Evolutionary conservation across 2,113 vertebrate species (phyloP).

Genomic region (Misgurnus anguillicaudatus): DNA sequence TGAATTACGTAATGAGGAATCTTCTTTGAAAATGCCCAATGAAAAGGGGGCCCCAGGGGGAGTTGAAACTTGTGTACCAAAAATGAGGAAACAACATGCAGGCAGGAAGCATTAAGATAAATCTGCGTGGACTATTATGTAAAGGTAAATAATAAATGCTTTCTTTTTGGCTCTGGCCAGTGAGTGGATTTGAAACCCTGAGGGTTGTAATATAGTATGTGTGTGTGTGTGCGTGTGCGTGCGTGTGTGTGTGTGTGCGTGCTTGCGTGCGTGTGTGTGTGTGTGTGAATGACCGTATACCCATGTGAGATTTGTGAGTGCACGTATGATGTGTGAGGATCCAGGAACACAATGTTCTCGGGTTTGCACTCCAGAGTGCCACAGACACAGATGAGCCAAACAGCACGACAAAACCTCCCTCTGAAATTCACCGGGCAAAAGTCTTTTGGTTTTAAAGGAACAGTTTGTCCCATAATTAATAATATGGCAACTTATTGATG

Average conservation of each 20-base stretch:
- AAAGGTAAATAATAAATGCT: slow-evolving; percentile 37
- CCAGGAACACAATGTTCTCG: slow-evolving; percentile 42
- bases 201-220: slow-evolving; percentile 35
- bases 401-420: slow-evolving; percentile 5
- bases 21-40: slow-evolving; percentile 36
- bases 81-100: neutral
- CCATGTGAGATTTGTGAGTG: slow-evolving; percentile 5
- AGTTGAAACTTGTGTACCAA: slow-evolving; percentile 13
- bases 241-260: neutral
- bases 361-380: slow-evolving; percentile 20
- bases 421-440: slow-evolving; percentile 9
- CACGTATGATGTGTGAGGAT: slow-evolving; percentile 29
- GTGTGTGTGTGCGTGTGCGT: too few relatives aligned
- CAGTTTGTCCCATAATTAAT: too few relatives aligned
- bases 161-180: slow-evolving; percentile 23
- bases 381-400: slow-evolving; percentile 19
- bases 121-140: slow-evolving; percentile 35
- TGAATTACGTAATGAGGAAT: slow-evolving; percentile 34
- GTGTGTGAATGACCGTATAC: neutral
- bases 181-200: slow-evolving; percentile 32
- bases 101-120: slow-evolving; percentile 30
- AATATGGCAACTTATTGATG: too few relatives aligned
- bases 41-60: slow-evolving; percentile 27
- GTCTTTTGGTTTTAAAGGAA: neutral
- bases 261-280: too few relatives aligned